Conservation (phyloP, 2,113 vertebrate genomes). For the Thunnus thynnus region DNA sequence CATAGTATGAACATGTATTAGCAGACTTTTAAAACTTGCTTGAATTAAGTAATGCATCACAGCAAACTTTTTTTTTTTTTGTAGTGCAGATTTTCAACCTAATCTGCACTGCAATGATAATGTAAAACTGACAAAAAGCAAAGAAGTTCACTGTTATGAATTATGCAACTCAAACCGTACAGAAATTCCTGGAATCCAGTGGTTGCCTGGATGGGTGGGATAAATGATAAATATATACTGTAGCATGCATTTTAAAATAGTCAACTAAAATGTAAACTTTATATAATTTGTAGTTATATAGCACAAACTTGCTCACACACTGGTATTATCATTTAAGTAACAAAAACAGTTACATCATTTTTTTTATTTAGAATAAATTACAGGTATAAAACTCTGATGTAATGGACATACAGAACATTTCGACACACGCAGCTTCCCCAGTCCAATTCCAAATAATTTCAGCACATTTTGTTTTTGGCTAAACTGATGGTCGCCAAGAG, state of each 20-base stretch:
- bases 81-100: too few species aligned
- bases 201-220: background rate
- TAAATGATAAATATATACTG: too few species aligned
- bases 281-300: background rate
- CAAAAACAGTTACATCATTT: constrained; percentile 1
- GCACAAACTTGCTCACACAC: background rate
- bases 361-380: constrained; percentile 22
- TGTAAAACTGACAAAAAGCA: too few species aligned
- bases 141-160: too few species aligned
- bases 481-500: constrained; percentile 14
- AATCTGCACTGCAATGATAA: too few species aligned
- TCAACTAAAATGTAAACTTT: background rate
- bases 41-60: background rate
- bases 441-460: constrained; percentile 46
- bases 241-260: background rate
- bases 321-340: background rate
- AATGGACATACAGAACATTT: background rate
- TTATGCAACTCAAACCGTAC: too few species aligned
- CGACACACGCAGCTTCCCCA: background rate
- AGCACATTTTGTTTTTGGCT: constrained; percentile 45
- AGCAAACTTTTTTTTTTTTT: background rate
- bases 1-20: too few species aligned
- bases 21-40: background rate
- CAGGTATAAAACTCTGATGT: constrained; percentile 1
- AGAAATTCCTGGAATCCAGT: background rate